Percentiles rank a stretch among this genome's conserved stretches.
phyloP scores from a whole-genome alignment of 2,113 vertebrate genomes.

The Merops nubicus region DNA sequence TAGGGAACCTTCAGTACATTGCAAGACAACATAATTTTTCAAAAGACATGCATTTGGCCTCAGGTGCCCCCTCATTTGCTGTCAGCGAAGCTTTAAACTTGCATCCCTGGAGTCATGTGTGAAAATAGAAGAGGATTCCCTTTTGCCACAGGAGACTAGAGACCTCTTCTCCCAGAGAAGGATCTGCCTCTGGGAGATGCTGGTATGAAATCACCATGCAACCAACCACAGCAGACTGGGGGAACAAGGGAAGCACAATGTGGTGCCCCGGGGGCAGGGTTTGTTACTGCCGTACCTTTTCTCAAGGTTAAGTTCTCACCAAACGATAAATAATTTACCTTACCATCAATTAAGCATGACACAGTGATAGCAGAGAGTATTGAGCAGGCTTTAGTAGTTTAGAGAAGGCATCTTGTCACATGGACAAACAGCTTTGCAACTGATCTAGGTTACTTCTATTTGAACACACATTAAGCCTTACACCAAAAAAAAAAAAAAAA shows the following conservation, averaged over 20 bases:
- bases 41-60: not conserved
- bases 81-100: not conserved
- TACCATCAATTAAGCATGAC: not conserved
- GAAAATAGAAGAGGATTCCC: conserved; percentile 20
- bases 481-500: not conserved
- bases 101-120: not conserved
- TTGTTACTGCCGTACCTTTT: not conserved
- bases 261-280: not conserved
- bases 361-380: not conserved
- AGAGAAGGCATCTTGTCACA: not conserved
- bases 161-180: not conserved
- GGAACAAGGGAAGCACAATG: not conserved
- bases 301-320: not conserved
- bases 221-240: not conserved
- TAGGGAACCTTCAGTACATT: not conserved
- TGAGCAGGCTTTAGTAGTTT: not conserved
- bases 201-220: not conserved
- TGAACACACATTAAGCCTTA: not conserved
- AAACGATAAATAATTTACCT: not conserved
- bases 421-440: not conserved
- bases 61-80: not conserved
- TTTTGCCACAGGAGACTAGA: not conserved
- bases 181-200: not conserved
- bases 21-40: not conserved
- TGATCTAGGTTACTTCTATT: not conserved